These are phyloP conservation scores for Nephrotoma flavescens DNA, from an alignment of 2,888 invertebrate genomes.

Conservation along the genomic window DNA sequence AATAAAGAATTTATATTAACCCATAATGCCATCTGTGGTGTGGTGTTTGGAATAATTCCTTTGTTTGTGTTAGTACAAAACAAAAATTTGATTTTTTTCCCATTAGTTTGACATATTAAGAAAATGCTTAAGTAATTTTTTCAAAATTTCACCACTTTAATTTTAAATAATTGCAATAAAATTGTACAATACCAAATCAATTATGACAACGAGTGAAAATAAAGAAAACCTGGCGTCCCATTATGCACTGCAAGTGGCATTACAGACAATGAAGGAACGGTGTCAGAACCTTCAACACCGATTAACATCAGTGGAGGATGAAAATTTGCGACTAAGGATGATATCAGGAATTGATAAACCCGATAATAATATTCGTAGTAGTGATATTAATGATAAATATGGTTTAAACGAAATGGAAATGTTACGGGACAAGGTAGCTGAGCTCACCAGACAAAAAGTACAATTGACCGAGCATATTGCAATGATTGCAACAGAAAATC, in stretches of 20 bases:
- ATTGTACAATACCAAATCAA: neutral
- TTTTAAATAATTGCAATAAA: neutral
- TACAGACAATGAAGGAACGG: constrained; percentile 69
- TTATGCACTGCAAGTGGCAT: constrained; percentile 54
- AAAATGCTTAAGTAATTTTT: neutral
- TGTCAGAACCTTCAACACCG: constrained; percentile 61
- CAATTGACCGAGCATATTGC: constrained; percentile 61
- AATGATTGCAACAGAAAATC: constrained; percentile 71
- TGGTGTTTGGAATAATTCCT: neutral
- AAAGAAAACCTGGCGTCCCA: constrained; percentile 13
- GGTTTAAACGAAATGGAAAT: constrained; percentile 32
- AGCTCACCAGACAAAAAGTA: constrained; percentile 57
- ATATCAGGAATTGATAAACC: constrained; percentile 26
- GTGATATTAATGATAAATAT: constrained; percentile 27
- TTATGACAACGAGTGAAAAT: neutral
- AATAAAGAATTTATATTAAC: neutral
- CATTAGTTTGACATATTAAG: neutral
- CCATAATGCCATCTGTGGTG: neutral
- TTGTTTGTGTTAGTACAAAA: neutral
- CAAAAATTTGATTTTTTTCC: neutral
- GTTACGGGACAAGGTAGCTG: constrained; percentile 48
- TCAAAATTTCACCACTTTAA: neutral
- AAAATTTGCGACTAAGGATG: constrained; percentile 49
- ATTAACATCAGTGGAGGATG: constrained; percentile 54
- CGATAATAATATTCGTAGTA: constrained; percentile 18